Conservation (phyloP, 2,113 vertebrate species). For the Ctenomys sociabilis region DNA sequence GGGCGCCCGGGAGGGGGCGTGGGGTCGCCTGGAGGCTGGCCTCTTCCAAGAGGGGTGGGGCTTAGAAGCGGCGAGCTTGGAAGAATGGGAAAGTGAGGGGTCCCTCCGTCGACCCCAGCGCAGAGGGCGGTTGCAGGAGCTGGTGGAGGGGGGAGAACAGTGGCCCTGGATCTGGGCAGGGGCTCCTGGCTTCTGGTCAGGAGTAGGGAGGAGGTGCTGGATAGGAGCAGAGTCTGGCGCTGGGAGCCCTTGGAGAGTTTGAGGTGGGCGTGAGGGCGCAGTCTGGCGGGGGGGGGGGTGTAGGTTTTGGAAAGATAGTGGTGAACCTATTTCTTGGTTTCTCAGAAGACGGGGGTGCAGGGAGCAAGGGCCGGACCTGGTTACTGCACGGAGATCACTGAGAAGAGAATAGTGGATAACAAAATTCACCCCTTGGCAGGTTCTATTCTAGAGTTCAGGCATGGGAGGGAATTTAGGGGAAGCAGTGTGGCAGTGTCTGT, state of each 20-base stretch:
- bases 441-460: neutral
- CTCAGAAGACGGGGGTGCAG: neutral
- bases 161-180: neutral
- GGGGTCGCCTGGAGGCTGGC: neutral
- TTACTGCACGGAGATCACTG: neutral
- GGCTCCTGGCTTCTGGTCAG: neutral
- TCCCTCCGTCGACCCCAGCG: neutral
- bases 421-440: neutral
- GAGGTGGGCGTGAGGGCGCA: neutral
- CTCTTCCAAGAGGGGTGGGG: neutral
- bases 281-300: neutral
- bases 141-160: neutral
- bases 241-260: slow-evolving; percentile 35
- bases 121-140: neutral
- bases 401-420: slow-evolving; percentile 16
- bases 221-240: neutral
- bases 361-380: neutral
- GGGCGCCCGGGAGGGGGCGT: neutral
- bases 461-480: neutral
- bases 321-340: neutral
- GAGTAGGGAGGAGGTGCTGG: neutral
- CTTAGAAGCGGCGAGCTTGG: neutral
- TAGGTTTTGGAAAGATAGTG: neutral
- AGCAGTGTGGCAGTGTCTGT: neutral
- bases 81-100: slow-evolving; percentile 2